Conservation (phyloP, 2,113 vertebrate species). For the Rhinichthys klamathensis region DNA sequence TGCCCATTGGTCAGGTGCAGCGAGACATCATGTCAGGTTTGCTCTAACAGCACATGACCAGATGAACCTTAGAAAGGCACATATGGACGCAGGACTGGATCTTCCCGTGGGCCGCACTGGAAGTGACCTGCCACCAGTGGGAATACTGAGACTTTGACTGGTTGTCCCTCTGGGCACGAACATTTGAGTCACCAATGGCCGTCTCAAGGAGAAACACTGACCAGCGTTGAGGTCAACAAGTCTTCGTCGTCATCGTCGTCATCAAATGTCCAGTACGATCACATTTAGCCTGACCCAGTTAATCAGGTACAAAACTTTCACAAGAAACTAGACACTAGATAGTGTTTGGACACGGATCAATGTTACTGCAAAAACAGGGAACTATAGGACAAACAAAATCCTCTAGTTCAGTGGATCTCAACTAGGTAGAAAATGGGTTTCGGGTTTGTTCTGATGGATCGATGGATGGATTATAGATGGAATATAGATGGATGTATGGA, state of each 20-base stretch:
- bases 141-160: background rate
- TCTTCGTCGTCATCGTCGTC: constrained; percentile 58
- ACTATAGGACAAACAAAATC: background rate
- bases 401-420: background rate
- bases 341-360: background rate
- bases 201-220: constrained; percentile 26
- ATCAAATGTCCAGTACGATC: constrained; percentile 61
- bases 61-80: constrained; percentile 48
- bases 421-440: background rate
- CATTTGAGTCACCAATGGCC: constrained; percentile 33
- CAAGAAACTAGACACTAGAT: background rate
- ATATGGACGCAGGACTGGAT: constrained; percentile 70
- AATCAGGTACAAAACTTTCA: constrained; percentile 46
- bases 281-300: constrained; percentile 74
- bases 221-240: constrained; percentile 34
- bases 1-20: constrained; percentile 35
- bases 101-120: constrained; percentile 67
- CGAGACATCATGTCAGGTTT: constrained; percentile 22
- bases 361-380: background rate
- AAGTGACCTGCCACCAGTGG: constrained; percentile 46
- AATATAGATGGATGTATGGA: too few relatives aligned
- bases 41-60: background rate
- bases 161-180: constrained; percentile 33
- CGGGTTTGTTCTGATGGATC: background rate
- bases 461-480: too few relatives aligned